phyloP scores from a whole-genome alignment of 2,113 vertebrate species.

The Thinocorus orbignyianus region DNA sequence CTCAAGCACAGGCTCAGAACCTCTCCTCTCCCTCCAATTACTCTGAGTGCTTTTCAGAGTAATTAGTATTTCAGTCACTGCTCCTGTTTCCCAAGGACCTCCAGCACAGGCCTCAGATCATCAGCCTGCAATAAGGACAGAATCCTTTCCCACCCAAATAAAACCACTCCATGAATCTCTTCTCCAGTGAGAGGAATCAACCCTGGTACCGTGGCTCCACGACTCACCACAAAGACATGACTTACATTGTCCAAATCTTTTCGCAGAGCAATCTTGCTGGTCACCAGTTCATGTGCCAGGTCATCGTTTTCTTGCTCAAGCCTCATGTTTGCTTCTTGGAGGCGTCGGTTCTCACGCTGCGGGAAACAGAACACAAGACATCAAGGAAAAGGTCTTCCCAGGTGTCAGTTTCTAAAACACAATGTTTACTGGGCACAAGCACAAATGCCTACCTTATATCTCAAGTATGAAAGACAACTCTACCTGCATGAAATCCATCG shows the following conservation, averaged over 20 bases:
- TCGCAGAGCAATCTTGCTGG: constrained; percentile 96
- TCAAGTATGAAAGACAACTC: not conserved
- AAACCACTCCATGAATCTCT: rapidly evolving
- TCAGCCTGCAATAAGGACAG: not conserved
- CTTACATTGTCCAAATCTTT: constrained; percentile 98
- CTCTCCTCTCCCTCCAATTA: not conserved
- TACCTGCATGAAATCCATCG: not conserved
- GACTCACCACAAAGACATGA: not conserved
- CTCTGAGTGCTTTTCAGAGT: not conserved
- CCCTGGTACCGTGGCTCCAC: not conserved
- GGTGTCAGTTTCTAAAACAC: not conserved
- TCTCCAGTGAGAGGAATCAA: not conserved
- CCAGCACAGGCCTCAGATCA: not conserved
- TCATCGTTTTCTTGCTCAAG: constrained; percentile 99
- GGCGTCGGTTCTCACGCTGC: constrained; percentile 92
- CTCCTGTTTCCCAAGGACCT: not conserved
- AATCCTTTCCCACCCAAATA: not conserved
- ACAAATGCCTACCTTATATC: not conserved
- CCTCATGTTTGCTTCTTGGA: constrained; percentile 98
- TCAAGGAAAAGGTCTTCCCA: not conserved
- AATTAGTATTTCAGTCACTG: not conserved
- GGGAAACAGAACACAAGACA: not conserved
- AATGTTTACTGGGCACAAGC: not conserved
- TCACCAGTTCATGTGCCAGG: constrained; percentile 94
- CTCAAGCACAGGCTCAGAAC: not conserved